Conservation (phyloP, 1,140 invertebrate species). For the Physella acuta region DNA sequence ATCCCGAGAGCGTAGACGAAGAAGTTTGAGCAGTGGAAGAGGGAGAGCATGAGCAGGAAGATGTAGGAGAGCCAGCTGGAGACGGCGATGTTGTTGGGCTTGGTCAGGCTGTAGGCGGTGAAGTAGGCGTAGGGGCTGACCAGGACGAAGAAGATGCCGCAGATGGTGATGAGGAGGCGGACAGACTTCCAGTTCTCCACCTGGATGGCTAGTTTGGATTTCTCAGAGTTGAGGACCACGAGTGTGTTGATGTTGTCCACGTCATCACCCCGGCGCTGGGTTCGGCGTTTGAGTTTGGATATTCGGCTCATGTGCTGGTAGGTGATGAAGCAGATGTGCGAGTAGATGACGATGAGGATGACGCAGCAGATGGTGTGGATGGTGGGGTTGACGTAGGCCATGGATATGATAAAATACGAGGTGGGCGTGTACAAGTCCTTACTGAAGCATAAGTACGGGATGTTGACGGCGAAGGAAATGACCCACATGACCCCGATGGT, state of each 20-base stretch:
- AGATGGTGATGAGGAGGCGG: neutral
- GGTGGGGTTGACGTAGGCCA: neutral
- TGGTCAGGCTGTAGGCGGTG: neutral
- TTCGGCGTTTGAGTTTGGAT: neutral
- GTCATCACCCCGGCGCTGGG: neutral
- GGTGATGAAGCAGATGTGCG: conserved; percentile 1
- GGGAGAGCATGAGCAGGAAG: neutral
- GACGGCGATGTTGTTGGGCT: neutral
- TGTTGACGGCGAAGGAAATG: neutral
- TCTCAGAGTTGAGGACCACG: neutral
- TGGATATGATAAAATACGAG: neutral
- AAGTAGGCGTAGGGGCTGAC: conserved; percentile 7
- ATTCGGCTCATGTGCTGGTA: neutral
- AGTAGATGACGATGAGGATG: neutral
- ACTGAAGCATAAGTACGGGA: neutral
- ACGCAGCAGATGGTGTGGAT: neutral
- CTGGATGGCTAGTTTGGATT: neutral
- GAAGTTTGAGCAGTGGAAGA: conserved; percentile 9
- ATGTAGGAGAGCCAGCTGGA: neutral
- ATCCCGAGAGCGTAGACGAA: neutral
- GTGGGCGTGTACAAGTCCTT: neutral
- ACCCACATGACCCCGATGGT: neutral
- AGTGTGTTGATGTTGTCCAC: neutral
- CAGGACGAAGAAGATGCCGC: neutral
- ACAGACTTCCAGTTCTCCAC: conserved; percentile 8